Evolutionary conservation across 2,797 vertebrate species (phyloP).

Genomic region (Girardinus metallicus): DNA sequence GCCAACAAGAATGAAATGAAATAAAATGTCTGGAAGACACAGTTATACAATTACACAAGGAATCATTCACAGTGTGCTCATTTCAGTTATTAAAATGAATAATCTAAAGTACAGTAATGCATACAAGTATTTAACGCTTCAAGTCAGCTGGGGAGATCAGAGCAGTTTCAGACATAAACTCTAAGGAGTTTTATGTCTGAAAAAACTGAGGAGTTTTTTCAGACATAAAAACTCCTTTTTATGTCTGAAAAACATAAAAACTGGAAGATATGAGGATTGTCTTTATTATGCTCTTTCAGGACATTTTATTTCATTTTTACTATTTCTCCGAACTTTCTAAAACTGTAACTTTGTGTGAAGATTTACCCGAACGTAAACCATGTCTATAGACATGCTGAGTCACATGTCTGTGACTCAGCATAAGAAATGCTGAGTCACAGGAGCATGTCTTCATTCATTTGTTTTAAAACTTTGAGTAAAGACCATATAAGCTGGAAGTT

Average conservation of each 20-base stretch:
- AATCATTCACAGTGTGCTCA: neutral
- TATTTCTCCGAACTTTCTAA: neutral
- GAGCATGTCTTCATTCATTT: neutral
- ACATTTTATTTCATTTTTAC: slow-evolving; percentile 24
- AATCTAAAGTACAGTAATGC: neutral
- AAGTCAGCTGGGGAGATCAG: neutral
- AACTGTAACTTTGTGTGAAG: neutral
- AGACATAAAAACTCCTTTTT: no score
- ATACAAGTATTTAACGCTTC: neutral
- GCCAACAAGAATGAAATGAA: slow-evolving; percentile 83
- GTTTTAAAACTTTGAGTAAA: neutral
- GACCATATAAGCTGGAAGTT: neutral
- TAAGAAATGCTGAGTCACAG: neutral
- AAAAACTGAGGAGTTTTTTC: no score
- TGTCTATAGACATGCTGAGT: neutral
- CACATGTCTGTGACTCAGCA: no score
- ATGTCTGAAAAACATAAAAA: no score
- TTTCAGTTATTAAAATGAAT: neutral
- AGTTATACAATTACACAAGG: neutral
- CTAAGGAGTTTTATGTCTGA: no score
- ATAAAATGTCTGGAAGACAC: slow-evolving; percentile 81
- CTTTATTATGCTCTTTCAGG: slow-evolving; percentile 16
- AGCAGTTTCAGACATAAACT: slow-evolving; percentile 8
- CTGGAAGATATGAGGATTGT: neutral
- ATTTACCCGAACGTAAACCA: neutral